These are phyloP conservation scores for Gymnoscelis rufifasciata DNA, from an alignment of 2,888 invertebrate genomes.

Conservation along the genomic window DNA sequence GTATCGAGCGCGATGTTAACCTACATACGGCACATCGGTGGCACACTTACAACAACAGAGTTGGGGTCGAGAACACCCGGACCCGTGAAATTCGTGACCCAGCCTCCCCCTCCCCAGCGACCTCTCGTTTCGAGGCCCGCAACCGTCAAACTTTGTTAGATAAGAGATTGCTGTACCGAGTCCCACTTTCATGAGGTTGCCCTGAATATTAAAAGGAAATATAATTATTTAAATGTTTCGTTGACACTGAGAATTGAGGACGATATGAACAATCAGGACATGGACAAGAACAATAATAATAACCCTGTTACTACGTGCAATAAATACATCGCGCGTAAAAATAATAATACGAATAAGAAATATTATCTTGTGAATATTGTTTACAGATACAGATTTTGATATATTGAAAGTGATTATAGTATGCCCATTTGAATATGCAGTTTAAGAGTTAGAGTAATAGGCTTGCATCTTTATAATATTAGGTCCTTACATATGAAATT, in stretches of 20 bases:
- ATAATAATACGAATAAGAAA: neutral
- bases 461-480: no score
- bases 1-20: conserved; percentile 78
- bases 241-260: conserved; percentile 11
- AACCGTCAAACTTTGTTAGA: conserved; percentile 48
- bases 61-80: conserved; percentile 69
- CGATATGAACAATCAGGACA: conserved; percentile 3
- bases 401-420: no score
- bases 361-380: no score
- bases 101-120: conserved; percentile 46
- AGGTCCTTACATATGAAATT: no score
- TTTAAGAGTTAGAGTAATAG: no score
- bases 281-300: conserved; percentile 2
- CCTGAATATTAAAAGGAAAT: conserved; percentile 23
- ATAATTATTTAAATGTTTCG: conserved; percentile 16
- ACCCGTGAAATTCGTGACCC: conserved; percentile 70
- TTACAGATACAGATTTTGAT: no score
- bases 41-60: conserved; percentile 60
- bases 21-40: conserved; percentile 63
- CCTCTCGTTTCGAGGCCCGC: conserved; percentile 43
- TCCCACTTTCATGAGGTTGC: conserved; percentile 34
- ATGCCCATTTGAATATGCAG: no score
- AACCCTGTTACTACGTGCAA: neutral
- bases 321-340: neutral
- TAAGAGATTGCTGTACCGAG: conserved; percentile 44